Evolutionary conservation across 2,888 invertebrate species (phyloP), one percentile per base, ranked within the genome.

Genomic region (Smittia aterrima): DNA sequence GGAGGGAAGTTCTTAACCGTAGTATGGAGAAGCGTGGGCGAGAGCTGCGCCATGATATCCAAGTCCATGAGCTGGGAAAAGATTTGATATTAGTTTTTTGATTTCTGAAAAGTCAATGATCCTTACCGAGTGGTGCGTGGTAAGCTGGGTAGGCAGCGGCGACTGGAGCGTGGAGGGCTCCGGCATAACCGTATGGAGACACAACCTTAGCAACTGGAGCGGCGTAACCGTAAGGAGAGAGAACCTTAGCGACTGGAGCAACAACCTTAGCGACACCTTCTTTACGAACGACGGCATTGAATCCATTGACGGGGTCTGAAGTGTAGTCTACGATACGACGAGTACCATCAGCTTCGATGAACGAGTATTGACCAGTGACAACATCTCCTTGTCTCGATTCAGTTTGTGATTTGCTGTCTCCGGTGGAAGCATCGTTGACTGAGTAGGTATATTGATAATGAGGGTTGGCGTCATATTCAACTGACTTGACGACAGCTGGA

Each of bases 301-400:
- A 87, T 68, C 86, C 87, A 78, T 86, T 84, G 75, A 85, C 82
- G 64, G 86, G 86, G 80, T 87, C 86, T 70, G 87, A 86, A 72
- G 85, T 85, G 80, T 87, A 87, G 78, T 86, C 85, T 11, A 87
- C 87, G 77, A 84, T 81, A 76, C 86, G 83, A 76, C 84, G 81
- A 75, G 85, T 85, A 77, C 86, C 87, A 77, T 87, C 86, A 75
- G 87, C 83, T 78, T 87, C 86, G 74, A 84, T 83, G 22, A 86
- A 79, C 64, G 84, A 84, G 80, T 86, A 87, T 76, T 84, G 82
- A 73, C 86, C 86, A 77, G 84, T 85, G 67, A 87, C 87, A 76
- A 85, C 84, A 78, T 86, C 86, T 75, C 86, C 86, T 76, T 82
- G 82, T 73, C 86, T 84, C 75, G 81, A 81, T 80, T 87, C 86